Base-by-base conservation (phyloP, 2,113 vertebrate species). In the Orcinus orca region DNA sequence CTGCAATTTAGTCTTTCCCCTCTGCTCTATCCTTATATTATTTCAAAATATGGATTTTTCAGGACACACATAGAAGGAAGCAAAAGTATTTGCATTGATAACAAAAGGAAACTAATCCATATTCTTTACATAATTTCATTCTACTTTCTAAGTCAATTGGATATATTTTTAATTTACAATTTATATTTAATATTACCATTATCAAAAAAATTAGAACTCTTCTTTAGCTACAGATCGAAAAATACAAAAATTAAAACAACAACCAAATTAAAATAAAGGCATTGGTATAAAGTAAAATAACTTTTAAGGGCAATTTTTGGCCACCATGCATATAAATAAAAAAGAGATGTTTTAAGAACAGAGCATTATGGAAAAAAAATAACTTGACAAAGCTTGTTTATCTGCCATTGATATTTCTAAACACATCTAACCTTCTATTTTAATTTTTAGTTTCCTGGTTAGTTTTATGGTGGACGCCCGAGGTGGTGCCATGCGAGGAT, bases 391-490 rank as follows among this genome's bases (percentile, higher is more conserved):
- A 62, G 23, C 71, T 21, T 62, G 36, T 58, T 38, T 12, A 11
- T 7, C 3, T 0, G 14, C 26, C 65, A 33, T 1, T 1, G 0
- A 0, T 25, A 2, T 53, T 96, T 67, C 1, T 44, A 55, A 77
- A 41, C 8, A 11, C 18, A 1, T 33, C 96, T 98, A 6, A 98
- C 58, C 17, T 93, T 90, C 26, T 50, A 6, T 88, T 73, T 90
- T 93, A 17, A 86, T 13, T 98, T 98, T 23, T 98, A 99, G 99
- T 98, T 99, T 99, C 98, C 99, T 99, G 96, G 99, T 99, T 96
- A 99, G 99, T 98, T 99, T 99, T 97, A 99, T 99, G 99, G 99
- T 99, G 98, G 99, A 99, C 2, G 99, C 99, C 62, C 99, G 99
- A 50, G 99, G 99, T 5, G 99, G 99, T 15, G 99, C 99, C 84